Base-by-base conservation (phyloP, 35 echinoderm and acorn worm genomes). In the Apostichopus parvimensis region DNA sequence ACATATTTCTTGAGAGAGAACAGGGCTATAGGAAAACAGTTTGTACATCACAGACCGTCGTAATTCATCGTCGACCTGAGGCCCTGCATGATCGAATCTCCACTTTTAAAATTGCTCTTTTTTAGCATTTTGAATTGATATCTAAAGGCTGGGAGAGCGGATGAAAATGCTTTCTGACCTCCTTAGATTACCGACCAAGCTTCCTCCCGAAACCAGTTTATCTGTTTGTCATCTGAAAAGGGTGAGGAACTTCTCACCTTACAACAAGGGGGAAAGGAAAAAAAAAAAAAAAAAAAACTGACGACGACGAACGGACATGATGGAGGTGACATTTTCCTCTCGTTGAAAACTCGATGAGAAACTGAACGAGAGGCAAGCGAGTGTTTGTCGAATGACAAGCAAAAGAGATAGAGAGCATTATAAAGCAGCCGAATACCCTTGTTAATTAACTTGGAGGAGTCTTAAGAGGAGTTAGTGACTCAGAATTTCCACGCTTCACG, bases 391-490 rank as follows among this genome's bases (percentile, higher is more conserved):
- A 18, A 61, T 12, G 58, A 61, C 58, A 61, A 75, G 20, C 71
- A 75, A 20, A 14, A 75, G 18, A 75, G 17, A 20, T 20, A 75
- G 17, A 18, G 71, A 18, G 7, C 5, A 75, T 75, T 18, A 10
- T 20, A 59, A 84, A 53, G 81, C 81, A 84, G 81, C 53, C 57
- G 81, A 61, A 55, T 58, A 10, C 81, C 23, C 18, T 22, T 59
- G 81, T 84, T 84, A 84, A 84, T 84, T 84, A 84, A 84, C 81
- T 84, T 58, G 81, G n/a, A 18, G 23, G 81, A 59, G 81, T 61
- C 53, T 84, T 84, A 84, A 84, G 81, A 59, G 81, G 81, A 58
- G 81, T 84, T 59, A 84, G 81, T 2, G 22, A 59, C 81, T 84
- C 56, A 6, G 18, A 20, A 56, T 26, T 58, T 84, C 53, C 81